A percentile compares a stretch with the other conserved stretches of the same genome.
Evolutionary conservation across 1,140 invertebrate genomes (phyloP).

Genomic region (Lepidurus arcticus): DNA sequence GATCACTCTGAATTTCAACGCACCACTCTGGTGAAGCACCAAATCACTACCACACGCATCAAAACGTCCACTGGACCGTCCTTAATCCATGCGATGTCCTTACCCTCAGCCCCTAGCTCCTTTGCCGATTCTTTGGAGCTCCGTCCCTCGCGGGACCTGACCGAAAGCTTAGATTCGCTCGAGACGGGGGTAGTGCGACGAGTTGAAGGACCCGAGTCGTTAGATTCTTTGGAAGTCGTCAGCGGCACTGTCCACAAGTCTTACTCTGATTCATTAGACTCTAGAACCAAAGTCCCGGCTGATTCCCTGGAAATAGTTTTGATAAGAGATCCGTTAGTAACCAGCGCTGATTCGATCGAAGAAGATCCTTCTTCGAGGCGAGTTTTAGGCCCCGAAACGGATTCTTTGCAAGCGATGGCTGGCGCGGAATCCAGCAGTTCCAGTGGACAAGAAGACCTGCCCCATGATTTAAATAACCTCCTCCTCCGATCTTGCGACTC

Average conservation of each 20-base stretch:
- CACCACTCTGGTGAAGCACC: neutral
- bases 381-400: conserved; percentile 33
- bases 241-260: conserved; percentile 32
- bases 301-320: conserved; percentile 55
- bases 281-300: conserved; percentile 41
- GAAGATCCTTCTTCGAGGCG: conserved; percentile 40
- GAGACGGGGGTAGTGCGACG: conserved; percentile 36
- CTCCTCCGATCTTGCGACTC: conserved; percentile 27
- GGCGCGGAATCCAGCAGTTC: conserved; percentile 46
- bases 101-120: conserved; percentile 1
- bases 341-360: conserved; percentile 49
- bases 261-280: neutral
- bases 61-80: neutral
- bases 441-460: conserved; percentile 43
- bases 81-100: neutral
- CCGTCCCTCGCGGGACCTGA: conserved; percentile 40
- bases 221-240: conserved; percentile 38
- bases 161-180: conserved; percentile 38
- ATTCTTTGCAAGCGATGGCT: conserved; percentile 37
- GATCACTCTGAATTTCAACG: neutral
- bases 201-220: conserved; percentile 37
- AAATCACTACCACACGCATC: neutral
- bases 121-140: conserved; percentile 57
- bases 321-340: conserved; percentile 38
- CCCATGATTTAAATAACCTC: conserved; percentile 9